Conservation (phyloP, 1,140 invertebrate genomes). For the Octopus sinensis region DNA sequence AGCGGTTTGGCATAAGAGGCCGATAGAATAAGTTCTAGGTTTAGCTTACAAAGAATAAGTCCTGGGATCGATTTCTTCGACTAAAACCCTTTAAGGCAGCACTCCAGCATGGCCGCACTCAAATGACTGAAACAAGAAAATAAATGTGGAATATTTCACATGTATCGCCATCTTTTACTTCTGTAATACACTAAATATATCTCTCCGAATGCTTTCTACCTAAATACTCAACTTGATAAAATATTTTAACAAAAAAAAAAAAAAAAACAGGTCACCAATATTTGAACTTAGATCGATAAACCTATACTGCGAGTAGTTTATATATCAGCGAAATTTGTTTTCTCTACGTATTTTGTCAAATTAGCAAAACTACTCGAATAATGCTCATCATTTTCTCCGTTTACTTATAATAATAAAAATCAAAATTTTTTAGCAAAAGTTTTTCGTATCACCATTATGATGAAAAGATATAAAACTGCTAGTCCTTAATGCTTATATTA, state of each 20-base stretch:
- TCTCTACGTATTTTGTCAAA: not conserved
- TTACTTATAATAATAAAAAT: not conserved
- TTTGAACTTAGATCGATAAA: not conserved
- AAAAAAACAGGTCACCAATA: not conserved
- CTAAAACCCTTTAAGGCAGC: no score
- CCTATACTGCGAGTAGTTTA: slow-evolving; percentile 7
- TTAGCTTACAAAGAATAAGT: no score
- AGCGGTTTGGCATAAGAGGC: no score
- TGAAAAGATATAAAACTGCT: not conserved
- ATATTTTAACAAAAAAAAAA: not conserved
- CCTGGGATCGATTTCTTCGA: no score
- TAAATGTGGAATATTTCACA: not conserved
- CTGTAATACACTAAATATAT: not conserved
- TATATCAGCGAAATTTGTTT: slow-evolving; percentile 1
- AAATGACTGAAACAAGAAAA: no score
- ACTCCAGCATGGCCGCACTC: no score
- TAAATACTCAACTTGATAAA: not conserved
- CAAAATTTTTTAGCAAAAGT: not conserved
- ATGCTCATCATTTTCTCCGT: slow-evolving; percentile 2
- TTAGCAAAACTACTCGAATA: slow-evolving; percentile 7
- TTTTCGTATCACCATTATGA: not conserved
- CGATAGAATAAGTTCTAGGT: no score
- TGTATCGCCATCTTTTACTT: not conserved
- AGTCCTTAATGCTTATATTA: not conserved
- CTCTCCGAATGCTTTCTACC: not conserved